A percentile compares a stretch with the other conserved stretches of the same genome.
These are phyloP conservation scores for Gallinago undulata DNA, from an alignment of 2,113 vertebrate genomes.

Conservation along the genomic window DNA sequence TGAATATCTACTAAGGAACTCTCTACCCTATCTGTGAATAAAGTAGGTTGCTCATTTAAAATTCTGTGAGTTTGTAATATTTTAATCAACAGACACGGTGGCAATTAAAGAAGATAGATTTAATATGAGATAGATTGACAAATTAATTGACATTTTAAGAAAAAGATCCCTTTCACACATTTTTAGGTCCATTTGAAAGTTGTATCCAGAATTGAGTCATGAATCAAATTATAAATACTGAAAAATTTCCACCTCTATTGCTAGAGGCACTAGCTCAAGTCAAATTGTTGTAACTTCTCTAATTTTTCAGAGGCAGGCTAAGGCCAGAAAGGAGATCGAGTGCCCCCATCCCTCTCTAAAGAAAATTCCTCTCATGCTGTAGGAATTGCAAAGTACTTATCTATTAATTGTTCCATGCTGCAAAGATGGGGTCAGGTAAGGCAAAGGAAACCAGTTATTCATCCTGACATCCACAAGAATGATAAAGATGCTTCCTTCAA, in stretches of 20 bases:
- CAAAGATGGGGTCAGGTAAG: not conserved
- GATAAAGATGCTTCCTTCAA: not conserved
- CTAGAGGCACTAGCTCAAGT: not conserved
- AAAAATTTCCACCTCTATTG: not conserved
- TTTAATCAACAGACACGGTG: not conserved
- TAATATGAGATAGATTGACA: not conserved
- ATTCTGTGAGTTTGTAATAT: not conserved
- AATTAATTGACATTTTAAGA: slow-evolving; percentile 10
- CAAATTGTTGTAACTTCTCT: not conserved
- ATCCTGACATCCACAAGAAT: not conserved
- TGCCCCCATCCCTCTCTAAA: not conserved
- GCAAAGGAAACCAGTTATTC: not conserved
- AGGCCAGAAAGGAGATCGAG: not conserved
- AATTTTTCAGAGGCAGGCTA: not conserved
- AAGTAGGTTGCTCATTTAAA: slow-evolving; percentile 1
- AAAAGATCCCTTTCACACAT: not conserved
- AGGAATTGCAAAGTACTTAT: not conserved
- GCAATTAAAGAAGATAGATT: slow-evolving; percentile 31
- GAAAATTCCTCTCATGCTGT: not conserved
- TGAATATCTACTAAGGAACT: not conserved
- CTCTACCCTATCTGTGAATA: not conserved
- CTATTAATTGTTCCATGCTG: not conserved
- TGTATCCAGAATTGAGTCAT: not conserved
- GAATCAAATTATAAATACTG: slow-evolving; percentile 7
- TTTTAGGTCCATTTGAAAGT: not conserved